Percentiles rank a stretch among this genome's conserved stretches.
Conservation (phyloP, 2,113 vertebrate genomes). For the Elephas maximus region DNA sequence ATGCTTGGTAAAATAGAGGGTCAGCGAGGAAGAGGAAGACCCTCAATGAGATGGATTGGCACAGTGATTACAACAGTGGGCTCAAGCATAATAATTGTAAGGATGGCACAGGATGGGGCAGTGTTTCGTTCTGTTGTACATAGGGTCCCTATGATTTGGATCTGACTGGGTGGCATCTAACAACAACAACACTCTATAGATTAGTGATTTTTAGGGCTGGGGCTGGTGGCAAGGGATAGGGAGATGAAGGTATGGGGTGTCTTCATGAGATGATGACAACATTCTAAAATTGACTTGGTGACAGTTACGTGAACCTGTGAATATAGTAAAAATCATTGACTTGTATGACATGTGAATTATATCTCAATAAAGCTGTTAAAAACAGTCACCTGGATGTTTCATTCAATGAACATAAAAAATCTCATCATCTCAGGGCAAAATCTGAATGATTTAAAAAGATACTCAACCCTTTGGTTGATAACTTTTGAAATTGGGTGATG, state of each 20-base stretch:
- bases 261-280: background rate
- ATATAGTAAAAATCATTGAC: background rate
- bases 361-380: background rate
- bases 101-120: too few relatives aligned
- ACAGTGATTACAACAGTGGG: too few relatives aligned
- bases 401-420: background rate
- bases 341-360: background rate
- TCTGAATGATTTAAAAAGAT: background rate
- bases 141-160: too few relatives aligned
- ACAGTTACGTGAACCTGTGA: background rate
- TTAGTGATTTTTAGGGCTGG: background rate
- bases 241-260: background rate
- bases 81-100: too few relatives aligned
- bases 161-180: too few relatives aligned
- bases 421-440: background rate
- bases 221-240: background rate
- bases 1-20: too few relatives aligned
- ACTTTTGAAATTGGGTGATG: constrained; percentile 22
- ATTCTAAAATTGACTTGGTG: background rate
- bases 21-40: too few relatives aligned
- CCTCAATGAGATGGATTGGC: too few relatives aligned
- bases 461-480: background rate
- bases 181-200: background rate
- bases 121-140: too few relatives aligned
- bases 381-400: background rate